A percentile compares a stretch with the other conserved stretches of the same genome.
These are phyloP conservation scores for human (Homo sapiens) DNA, from an alignment of 2,113 vertebrate genomes.

Conservation along the genomic window DNA sequence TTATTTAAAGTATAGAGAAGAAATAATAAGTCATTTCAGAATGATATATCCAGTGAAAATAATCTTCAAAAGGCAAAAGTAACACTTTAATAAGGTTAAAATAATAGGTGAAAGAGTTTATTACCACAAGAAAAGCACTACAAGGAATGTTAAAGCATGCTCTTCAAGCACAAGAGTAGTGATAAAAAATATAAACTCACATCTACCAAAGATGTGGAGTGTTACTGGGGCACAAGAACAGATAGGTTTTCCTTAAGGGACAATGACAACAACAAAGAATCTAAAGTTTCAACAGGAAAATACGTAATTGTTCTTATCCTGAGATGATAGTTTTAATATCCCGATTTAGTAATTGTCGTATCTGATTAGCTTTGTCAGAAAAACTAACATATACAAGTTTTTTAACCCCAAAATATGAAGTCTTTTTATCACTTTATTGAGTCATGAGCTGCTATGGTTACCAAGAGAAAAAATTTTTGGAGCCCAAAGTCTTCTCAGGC, in stretches of 20 bases:
- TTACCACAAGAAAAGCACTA: background rate
- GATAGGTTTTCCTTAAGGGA: background rate
- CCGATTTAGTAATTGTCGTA: slow-evolving; percentile 1
- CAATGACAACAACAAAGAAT: background rate
- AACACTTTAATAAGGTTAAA: background rate
- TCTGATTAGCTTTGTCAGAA: slow-evolving; percentile 54
- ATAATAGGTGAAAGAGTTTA: background rate
- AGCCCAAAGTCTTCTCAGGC: background rate
- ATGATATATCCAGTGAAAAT: background rate
- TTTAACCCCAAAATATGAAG: background rate
- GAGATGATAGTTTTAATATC: background rate
- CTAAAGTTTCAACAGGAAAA: slow-evolving; percentile 23
- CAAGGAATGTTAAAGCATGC: background rate
- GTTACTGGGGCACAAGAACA: background rate
- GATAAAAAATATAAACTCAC: background rate
- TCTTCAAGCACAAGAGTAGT: background rate
- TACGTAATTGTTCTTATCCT: background rate
- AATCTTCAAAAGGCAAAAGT: background rate
- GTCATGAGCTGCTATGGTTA: background rate
- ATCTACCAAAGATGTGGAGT: background rate
- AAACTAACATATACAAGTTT: background rate
- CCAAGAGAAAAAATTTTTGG: background rate
- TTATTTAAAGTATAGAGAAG: background rate
- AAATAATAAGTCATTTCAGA: background rate
- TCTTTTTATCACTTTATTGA: background rate